Evolutionary conservation across 1,140 invertebrate genomes (phyloP).

Genomic region (Helicoverpa armigera): DNA sequence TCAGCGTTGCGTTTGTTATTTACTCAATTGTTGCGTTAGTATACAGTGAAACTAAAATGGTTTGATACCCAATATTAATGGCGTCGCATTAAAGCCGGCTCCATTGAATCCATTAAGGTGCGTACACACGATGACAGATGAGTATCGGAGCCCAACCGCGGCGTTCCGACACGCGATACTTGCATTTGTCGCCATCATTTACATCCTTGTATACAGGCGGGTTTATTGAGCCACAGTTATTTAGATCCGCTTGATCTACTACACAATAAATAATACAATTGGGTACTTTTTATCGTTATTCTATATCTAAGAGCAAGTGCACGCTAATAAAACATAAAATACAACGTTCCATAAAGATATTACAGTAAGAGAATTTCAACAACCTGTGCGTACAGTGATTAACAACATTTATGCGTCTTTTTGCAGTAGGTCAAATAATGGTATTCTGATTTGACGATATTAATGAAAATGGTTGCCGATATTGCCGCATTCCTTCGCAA

Average conservation of each 20-base stretch:
- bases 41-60: constrained; percentile 50
- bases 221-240: constrained; percentile 23
- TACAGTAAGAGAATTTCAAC: background rate
- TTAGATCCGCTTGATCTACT: too few relatives aligned
- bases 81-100: constrained; percentile 69
- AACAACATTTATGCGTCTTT: constrained; percentile 6
- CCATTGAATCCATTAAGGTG: constrained; percentile 79
- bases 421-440: constrained; percentile 6
- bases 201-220: constrained; percentile 40
- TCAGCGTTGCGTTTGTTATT: constrained; percentile 12
- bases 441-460: constrained; percentile 27
- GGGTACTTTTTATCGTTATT: too few relatives aligned
- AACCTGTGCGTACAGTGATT: constrained; percentile 6
- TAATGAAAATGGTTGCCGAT: constrained; percentile 29
- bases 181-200: constrained; percentile 72
- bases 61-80: constrained; percentile 63
- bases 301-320: background rate
- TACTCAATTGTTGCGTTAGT: constrained; percentile 54
- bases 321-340: too few relatives aligned
- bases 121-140: constrained; percentile 71
- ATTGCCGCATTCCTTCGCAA: constrained; percentile 14
- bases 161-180: constrained; percentile 71
- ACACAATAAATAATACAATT: too few relatives aligned
- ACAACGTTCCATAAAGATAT: too few relatives aligned
- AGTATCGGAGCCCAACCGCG: constrained; percentile 60